Base-by-base conservation (phyloP, 2,888 invertebrate species). In the Acronicta alni region DNA sequence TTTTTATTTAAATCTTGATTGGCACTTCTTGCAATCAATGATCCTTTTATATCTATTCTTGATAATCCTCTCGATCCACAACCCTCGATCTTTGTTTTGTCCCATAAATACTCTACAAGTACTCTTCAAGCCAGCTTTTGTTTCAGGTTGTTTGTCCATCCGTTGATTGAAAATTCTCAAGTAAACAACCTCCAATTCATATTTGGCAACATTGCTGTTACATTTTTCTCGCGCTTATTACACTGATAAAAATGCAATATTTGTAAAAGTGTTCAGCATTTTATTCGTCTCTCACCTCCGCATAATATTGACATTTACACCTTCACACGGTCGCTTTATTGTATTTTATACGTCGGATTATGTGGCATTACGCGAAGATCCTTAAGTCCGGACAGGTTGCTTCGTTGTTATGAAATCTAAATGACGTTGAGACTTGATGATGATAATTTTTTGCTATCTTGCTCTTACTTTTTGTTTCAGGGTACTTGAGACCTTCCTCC, bases 291-390 rank as follows among this genome's bases (percentile, higher is more conserved):
- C 46, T 48, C 41, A 37, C 45, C 55, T 52, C 41, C 23, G 48
- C 47, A 64, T 65, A 60, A 65, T 54, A 57, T 56, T 75, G 70
- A 71, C 64, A 59, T 73, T 77, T 64, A 71, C 51, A 65, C 30
- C 35, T 63, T 55, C 45, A 18, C 41, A 46, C 49, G 48, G 49
- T 60, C 43, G 67, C 62, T 64, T 67, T 68, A 61, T 72, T 65
- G 43, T 63, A 54, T 51, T 60, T 62, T 61, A 49, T 70, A 32
- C 57, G 63, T 70, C 68, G 35, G 57, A 66, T 67, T 67, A 69
- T 39, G 14, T 12, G 37, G 54, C n/a, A 64, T 61, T 46, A 65
- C 45, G 20, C 44, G 51, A 69, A 57, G 51, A 65, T 61, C 43
- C 46, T 49, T 60, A 38, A 53, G 44, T 15, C 38, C 23, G 0